These are phyloP conservation scores for Protomyctophum bolini DNA, from an alignment of 2,113 vertebrate species.

Conservation along the genomic window DNA sequence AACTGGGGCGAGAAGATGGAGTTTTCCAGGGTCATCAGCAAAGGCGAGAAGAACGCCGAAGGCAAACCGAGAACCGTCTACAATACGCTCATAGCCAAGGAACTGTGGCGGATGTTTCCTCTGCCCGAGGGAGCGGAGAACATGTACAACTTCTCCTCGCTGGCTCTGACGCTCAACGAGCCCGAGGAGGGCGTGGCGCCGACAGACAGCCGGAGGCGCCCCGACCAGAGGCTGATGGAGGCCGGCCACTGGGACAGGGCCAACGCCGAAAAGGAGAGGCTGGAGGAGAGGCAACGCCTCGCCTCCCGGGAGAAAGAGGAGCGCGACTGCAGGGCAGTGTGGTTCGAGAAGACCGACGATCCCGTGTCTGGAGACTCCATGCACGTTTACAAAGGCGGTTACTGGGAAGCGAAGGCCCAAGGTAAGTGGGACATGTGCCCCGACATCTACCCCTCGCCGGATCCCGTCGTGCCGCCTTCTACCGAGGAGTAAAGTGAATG, in stretches of 20 bases:
- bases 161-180: constrained; percentile 92
- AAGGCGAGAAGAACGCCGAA: constrained; percentile 86
- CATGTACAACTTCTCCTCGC: constrained; percentile 96
- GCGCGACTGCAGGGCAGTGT: constrained; percentile 83
- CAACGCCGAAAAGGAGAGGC: constrained; percentile 91
- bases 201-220: constrained; percentile 90
- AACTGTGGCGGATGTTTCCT: constrained; percentile 92
- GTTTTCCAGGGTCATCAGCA: constrained; percentile 83
- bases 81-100: constrained; percentile 84
- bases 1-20: constrained; percentile 99
- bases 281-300: constrained; percentile 94
- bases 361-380: constrained; percentile 82
- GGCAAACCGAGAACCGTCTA: constrained; percentile 84
- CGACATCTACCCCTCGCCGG: constrained; percentile 77
- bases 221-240: constrained; percentile 95
- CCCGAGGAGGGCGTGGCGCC: constrained; percentile 86
- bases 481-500: no score
- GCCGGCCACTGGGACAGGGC: constrained; percentile 95
- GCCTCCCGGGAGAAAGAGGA: constrained; percentile 88
- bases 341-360: constrained; percentile 78
- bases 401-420: constrained; percentile 85
- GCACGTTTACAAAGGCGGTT: constrained; percentile 84
- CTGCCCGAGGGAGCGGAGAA: constrained; percentile 92
- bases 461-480: no score
- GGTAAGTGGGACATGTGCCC: constrained; percentile 84